Percentiles rank a stretch among this genome's conserved stretches.
These are phyloP conservation scores for Hippopotamyrus pictus DNA, from an alignment of 2,797 vertebrate genomes.

Conservation along the genomic window DNA sequence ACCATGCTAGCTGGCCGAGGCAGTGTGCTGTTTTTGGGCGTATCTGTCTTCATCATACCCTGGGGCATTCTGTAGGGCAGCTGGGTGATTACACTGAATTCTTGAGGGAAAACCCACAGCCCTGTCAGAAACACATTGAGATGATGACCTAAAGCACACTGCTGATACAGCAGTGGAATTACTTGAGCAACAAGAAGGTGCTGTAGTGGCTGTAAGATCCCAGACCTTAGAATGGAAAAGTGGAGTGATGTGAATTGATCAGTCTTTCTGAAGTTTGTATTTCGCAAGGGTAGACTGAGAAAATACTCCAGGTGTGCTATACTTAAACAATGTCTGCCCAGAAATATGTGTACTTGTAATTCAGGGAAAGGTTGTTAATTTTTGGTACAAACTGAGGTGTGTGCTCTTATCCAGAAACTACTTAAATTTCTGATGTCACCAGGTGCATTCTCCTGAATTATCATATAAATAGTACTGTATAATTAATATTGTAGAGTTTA, in stretches of 20 bases:
- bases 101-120: not conserved
- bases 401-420: not conserved
- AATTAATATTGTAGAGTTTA: not conserved
- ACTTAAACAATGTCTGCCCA: not conserved
- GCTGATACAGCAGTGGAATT: not conserved
- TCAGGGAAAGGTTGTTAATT: not conserved
- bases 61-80: not conserved
- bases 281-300: not conserved
- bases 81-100: not conserved
- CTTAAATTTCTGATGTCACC: not conserved
- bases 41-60: not conserved
- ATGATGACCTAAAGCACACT: not conserved
- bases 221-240: not conserved
- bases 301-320: not conserved
- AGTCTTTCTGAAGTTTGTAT: not conserved
- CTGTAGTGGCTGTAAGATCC: not conserved
- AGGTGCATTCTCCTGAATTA: not conserved
- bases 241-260: not conserved
- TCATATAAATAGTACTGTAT: not conserved
- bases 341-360: not conserved
- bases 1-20: not conserved
- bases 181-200: not conserved
- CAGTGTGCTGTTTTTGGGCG: not conserved
- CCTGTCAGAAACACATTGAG: not conserved
- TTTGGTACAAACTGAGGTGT: not conserved